Conservation (phyloP, 2,113 vertebrate species). For the Eptesicus fuscus region DNA sequence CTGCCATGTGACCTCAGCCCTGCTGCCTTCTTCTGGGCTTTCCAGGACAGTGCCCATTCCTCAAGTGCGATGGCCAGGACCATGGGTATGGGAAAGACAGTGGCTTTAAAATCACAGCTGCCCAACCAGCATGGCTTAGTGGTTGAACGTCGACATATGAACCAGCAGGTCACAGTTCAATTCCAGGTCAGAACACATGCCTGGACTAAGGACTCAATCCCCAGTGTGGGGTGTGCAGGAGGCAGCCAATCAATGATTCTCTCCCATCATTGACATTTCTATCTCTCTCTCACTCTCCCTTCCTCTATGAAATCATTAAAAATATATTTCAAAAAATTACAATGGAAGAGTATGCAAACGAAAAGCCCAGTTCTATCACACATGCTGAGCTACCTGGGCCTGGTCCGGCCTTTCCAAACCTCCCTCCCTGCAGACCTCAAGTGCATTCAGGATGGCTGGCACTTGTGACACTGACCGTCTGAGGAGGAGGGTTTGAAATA, state of each 20-base stretch:
- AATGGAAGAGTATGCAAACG: neutral
- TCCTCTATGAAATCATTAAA: too few relatives aligned
- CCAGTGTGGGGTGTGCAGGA: too few relatives aligned
- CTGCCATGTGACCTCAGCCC: neutral
- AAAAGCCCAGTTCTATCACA: neutral
- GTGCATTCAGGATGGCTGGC: too few relatives aligned
- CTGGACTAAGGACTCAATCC: too few relatives aligned
- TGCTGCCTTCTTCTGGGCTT: neutral
- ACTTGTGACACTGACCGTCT: fast-evolving
- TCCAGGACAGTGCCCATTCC: neutral
- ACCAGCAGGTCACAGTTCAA: too few relatives aligned
- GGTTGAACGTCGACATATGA: too few relatives aligned
- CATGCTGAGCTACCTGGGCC: fast-evolving
- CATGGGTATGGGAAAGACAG: neutral
- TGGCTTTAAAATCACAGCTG: neutral
- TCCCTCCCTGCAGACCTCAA: neutral
- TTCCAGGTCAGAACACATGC: too few relatives aligned
- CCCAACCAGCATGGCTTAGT: too few relatives aligned
- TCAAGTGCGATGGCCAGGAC: neutral
- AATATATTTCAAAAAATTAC: neutral
- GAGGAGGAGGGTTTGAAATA: neutral
- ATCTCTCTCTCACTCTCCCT: too few relatives aligned
- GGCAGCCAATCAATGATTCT: too few relatives aligned
- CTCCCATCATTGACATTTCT: too few relatives aligned
- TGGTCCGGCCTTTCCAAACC: neutral